Base-by-base conservation (phyloP, 2,888 invertebrate genomes). In the Caenorhabditis becei region DNA sequence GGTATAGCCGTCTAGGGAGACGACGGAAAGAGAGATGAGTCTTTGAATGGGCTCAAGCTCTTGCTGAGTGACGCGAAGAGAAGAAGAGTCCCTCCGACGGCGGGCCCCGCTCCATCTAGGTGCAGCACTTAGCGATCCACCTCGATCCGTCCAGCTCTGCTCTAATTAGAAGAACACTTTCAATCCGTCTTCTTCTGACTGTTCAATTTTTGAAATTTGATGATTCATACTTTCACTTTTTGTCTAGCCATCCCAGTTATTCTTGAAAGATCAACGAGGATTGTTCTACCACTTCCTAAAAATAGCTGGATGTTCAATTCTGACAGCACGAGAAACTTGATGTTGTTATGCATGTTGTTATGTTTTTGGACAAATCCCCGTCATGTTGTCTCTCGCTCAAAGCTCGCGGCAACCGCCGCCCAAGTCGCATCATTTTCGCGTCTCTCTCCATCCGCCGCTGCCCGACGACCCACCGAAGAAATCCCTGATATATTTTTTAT, bases 41-140 rank as follows among this genome's bases (percentile, higher is more conserved):
- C 67, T 78, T 74, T 74, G 74, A 74, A 74, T 74, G 63, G 71
- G 72, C 77, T 66, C 70, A 65, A 56, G 58, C 70, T 63, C 63
- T 67, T 23, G 54, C 49, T 69, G 61, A 71, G 56, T 72, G 71
- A 54, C 56, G 63, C 59, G n/a, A 23, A 41, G 59, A 37, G 59
- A 41, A 28, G 54, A 28, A 54, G 54, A 54, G 28, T 18, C 56
- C 35, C 18, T 35, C n/a, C 41, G 41, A 10, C n/a, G 18, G 18
- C 11, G 47, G 18, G 10, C 47, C 47, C n/a, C 47, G 47, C 47
- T 47, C 47, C 47, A 47, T 47, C 47, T 47, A 47, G 47, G 47
- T 18, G 47, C 47, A 18, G 18, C n/a, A 47, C 47, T 47, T 47
- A 7, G 10, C 47, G 47, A 47, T 47, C 18, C 10, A 47, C 47